Evolutionary conservation across 2,797 vertebrate species (phyloP), one percentile per base, ranked within the genome.

Genomic region (Esox masquinongy): DNA sequence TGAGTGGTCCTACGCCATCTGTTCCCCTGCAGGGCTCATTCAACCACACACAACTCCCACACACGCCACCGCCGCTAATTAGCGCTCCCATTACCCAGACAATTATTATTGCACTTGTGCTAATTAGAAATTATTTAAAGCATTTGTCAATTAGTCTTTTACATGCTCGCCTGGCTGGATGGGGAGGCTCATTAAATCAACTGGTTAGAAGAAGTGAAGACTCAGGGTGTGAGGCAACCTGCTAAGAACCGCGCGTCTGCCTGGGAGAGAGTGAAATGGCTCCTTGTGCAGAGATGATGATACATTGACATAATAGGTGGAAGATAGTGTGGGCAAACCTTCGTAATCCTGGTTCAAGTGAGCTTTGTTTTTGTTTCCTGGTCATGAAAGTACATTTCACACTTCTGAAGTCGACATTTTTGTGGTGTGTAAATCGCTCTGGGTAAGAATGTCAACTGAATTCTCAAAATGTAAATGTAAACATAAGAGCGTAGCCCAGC

Each of bases 101-200:
- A 94, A 94, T 96, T 96, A 96, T 93, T 94, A 93, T 91, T 89
- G 90, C 91, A 93, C 94, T 93, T 91, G 92, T 90, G 90, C 95
- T 96, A 96, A 96, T 97, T 95, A 95, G 86, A 94, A 94, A 94
- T 92, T 92, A 93, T 94, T 94, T 93, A 94, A 95, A 95, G 91
- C 92, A 94, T 93, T 93, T 88, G 90, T 94, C 93, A 94, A 95
- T 96, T 95, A 94, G 93, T 90, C 91, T 91, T 90, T 94, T 94
- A 91, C 90, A 92, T 95, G 92, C 93, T 85, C 80, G 84, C 88
- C 87, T 89, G 88, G 74, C 16, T 17, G 71, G 71, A 39, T 68
- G 66, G 49, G 69, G 53, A 15, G 19, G 17, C 94, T 91, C 93
- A 94, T 94, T 94, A 95, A 94, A 81, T 72, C 66, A 64, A 78